phyloP scores from a whole-genome alignment of 2,888 invertebrate species.

The Dimorphilus gyrociliatus region DNA sequence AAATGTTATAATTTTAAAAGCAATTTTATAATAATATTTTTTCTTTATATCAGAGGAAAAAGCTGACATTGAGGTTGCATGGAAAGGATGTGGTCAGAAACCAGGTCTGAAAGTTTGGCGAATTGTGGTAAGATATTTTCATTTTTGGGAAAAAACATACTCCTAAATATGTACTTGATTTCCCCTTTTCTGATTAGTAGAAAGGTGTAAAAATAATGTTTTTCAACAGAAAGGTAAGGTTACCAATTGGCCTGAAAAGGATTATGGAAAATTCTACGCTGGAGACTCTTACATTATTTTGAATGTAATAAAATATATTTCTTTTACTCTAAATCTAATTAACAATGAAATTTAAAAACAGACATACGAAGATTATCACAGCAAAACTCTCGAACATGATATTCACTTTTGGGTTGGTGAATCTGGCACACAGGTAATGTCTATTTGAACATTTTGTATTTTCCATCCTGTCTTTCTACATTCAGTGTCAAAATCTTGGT shows the following conservation, averaged over 20 bases:
- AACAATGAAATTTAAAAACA: no score
- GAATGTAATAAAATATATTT: no score
- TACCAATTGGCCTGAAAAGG: slow-evolving; percentile 13
- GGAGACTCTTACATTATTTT: slow-evolving; percentile 16
- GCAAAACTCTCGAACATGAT: slow-evolving; percentile 24
- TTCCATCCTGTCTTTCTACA: no score
- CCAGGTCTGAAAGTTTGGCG: slow-evolving; percentile 31
- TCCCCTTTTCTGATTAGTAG: background rate
- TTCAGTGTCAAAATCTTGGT: background rate
- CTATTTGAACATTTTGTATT: no score
- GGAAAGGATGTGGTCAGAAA: slow-evolving; percentile 22
- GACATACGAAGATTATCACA: slow-evolving; percentile 25
- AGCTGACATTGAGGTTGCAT: slow-evolving; percentile 26
- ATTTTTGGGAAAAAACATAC: no score
- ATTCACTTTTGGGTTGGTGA: slow-evolving; percentile 38
- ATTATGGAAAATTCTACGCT: slow-evolving; percentile 16
- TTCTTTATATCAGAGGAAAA: slow-evolving; percentile 35
- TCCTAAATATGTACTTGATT: no score
- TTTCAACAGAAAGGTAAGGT: slow-evolving; percentile 13
- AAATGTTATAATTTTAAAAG: background rate
- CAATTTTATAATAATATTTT: no score
- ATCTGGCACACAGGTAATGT: slow-evolving; percentile 29
- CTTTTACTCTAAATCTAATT: no score
- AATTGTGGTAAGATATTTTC: slow-evolving; percentile 23
- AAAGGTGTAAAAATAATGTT: background rate